phyloP scores from a whole-genome alignment of 64 coral and sea anemone species.

The Montipora foliosa region DNA sequence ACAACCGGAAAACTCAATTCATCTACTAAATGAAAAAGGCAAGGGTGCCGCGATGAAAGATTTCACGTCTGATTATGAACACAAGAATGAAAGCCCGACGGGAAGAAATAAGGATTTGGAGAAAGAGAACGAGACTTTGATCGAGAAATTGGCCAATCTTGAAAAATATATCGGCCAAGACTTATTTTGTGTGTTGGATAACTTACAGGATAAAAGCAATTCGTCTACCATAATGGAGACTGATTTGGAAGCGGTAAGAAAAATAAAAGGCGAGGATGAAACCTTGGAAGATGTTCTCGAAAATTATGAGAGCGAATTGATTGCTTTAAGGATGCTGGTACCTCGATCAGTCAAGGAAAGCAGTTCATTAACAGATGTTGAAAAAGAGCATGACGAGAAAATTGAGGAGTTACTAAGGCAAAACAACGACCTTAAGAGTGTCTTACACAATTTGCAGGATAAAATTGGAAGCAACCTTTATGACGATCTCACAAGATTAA shows the following conservation, averaged over 20 bases:
- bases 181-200: background rate
- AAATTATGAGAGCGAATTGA: slow-evolving; percentile 37
- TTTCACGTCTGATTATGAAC: background rate
- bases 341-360: background rate
- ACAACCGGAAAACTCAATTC: too few species aligned
- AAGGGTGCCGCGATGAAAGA: background rate
- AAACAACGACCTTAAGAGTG: slow-evolving; percentile 2
- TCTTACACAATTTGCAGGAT: background rate
- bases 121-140: background rate
- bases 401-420: background rate
- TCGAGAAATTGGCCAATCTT: background rate
- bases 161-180: background rate
- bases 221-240: background rate
- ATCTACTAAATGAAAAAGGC: background rate
- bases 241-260: background rate
- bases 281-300: background rate
- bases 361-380: slow-evolving; percentile 1
- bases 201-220: background rate
- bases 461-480: slow-evolving; percentile 49
- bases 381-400: slow-evolving; percentile 10
- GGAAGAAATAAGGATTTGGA: background rate
- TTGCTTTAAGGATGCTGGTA: background rate
- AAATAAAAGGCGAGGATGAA: slow-evolving; percentile 17
- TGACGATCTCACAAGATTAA: background rate
- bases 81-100: background rate